These are phyloP conservation scores for Bubo bubo DNA, from an alignment of 2,113 vertebrate genomes.

Conservation along the genomic window DNA sequence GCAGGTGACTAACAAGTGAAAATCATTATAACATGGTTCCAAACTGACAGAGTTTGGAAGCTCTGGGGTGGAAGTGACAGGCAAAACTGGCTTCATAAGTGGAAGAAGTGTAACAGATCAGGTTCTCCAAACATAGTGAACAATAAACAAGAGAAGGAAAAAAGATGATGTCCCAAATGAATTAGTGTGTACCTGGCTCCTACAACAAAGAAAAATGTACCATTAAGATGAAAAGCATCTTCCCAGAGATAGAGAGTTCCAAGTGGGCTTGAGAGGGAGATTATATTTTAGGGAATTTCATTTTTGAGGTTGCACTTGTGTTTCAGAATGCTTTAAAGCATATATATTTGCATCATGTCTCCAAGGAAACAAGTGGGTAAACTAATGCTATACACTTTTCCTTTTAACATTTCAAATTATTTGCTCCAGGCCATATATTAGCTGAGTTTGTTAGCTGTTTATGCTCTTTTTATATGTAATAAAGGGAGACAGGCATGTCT, in stretches of 20 bases:
- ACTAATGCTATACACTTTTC: neutral
- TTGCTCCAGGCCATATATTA: conserved; percentile 29
- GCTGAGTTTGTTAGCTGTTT: conserved; percentile 25
- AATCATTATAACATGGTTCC: neutral
- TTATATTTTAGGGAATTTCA: neutral
- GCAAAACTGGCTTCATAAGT: neutral
- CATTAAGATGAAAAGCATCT: neutral
- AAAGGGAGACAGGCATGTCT: neutral
- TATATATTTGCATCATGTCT: neutral
- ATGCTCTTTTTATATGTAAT: neutral
- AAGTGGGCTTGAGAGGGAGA: neutral
- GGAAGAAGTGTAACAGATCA: neutral
- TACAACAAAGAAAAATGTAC: neutral
- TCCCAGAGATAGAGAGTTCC: neutral
- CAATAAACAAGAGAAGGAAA: neutral
- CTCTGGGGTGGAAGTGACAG: neutral
- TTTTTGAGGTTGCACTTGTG: neutral
- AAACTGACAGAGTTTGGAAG: neutral
- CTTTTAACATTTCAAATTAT: conserved; percentile 35
- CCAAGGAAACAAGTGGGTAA: conserved; percentile 11
- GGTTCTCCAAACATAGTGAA: neutral
- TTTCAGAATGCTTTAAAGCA: neutral
- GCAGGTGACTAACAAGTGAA: neutral
- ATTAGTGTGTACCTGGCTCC: neutral
- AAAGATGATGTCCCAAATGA: neutral